phyloP scores from a whole-genome alignment of 1,140 invertebrate genomes.

The Riptortus pedestris region DNA sequence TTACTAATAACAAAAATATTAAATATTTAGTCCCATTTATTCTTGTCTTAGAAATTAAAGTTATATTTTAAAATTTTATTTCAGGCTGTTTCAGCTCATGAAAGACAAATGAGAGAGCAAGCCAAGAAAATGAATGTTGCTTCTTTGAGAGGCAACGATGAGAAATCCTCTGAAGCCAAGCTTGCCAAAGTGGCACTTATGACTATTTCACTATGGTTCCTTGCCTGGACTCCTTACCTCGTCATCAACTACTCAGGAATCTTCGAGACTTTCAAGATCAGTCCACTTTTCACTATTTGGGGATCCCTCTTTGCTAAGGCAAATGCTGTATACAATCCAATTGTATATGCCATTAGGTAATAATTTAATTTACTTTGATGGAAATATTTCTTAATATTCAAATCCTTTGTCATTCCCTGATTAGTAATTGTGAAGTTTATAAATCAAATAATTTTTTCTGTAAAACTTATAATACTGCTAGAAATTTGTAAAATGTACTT shows the following conservation, averaged over 20 bases:
- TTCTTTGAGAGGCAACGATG: conserved; percentile 54
- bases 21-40: no score
- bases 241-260: conserved; percentile 68
- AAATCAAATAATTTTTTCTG: background rate
- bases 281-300: conserved; percentile 63
- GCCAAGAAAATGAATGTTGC: conserved; percentile 78
- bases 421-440: background rate
- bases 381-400: background rate
- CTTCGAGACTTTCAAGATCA: conserved; percentile 53
- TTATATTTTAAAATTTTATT: background rate
- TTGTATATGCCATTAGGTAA: conserved; percentile 69
- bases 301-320: conserved; percentile 68
- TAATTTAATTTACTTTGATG: background rate
- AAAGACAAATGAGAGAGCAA: conserved; percentile 68
- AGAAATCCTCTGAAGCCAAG: conserved; percentile 60
- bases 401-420: background rate
- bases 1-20: no score
- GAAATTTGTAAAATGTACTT: no score
- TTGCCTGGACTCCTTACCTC: conserved; percentile 76
- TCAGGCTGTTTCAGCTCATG: conserved; percentile 63
- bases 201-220: conserved; percentile 70
- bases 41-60: no score
- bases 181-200: conserved; percentile 69
- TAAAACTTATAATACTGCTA: no score
- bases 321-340: conserved; percentile 69